phyloP scores from a whole-genome alignment of 2,888 invertebrate species.

The Chrysolina americana region DNA sequence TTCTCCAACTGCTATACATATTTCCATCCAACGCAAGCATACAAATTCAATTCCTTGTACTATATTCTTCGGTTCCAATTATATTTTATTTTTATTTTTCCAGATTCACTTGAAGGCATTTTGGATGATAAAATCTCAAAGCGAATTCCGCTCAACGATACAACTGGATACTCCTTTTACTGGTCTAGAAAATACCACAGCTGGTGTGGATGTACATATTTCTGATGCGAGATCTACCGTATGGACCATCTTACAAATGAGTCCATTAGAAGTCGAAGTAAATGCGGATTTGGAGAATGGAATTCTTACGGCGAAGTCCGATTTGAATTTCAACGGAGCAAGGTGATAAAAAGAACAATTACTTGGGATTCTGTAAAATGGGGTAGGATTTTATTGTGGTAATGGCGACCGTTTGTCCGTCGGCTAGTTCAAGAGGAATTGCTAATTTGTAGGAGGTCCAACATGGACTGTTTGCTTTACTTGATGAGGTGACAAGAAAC shows the following conservation, averaged over 20 bases:
- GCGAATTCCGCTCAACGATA: constrained; percentile 64
- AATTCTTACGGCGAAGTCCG: constrained; percentile 57
- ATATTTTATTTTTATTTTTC: constrained; percentile 39
- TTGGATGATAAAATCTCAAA: constrained; percentile 61
- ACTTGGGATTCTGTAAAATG: not conserved
- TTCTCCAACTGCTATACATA: not conserved
- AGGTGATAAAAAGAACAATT: constrained; percentile 51
- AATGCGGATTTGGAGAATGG: constrained; percentile 62
- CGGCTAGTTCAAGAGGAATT: no score
- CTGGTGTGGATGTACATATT: constrained; percentile 65
- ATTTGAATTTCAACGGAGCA: constrained; percentile 61
- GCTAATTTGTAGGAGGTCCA: no score
- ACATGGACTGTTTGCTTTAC: no score
- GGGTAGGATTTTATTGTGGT: not conserved
- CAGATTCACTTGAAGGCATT: constrained; percentile 57
- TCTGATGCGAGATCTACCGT: constrained; percentile 62
- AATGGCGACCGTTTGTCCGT: no score
- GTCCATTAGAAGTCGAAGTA: constrained; percentile 63
- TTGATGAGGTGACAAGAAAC: no score
- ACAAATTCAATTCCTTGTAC: not conserved
- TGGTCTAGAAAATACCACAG: constrained; percentile 66
- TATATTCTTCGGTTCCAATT: not conserved
- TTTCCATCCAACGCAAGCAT: not conserved
- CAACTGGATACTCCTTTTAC: constrained; percentile 67
- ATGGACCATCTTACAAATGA: constrained; percentile 62